phyloP scores from a whole-genome alignment of 2,797 vertebrate species.

The Sebastes diploproa region DNA sequence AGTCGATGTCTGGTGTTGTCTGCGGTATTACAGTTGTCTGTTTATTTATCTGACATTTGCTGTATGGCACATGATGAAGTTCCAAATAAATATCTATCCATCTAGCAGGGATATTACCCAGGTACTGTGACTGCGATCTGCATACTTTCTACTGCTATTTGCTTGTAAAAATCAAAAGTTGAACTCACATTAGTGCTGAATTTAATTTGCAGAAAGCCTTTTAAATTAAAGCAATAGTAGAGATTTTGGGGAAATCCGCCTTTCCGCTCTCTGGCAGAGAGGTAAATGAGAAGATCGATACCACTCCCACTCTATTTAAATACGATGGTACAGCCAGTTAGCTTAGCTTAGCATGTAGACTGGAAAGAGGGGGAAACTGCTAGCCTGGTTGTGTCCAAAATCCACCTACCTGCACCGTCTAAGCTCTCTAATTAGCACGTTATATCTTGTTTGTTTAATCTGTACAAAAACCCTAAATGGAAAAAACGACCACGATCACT shows the following conservation, averaged over 20 bases:
- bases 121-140: not conserved
- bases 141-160: not conserved
- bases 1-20: not conserved
- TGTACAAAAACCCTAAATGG: not conserved
- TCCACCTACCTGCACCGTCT: rapidly evolving
- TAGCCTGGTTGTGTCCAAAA: not conserved
- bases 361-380: not conserved
- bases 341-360: not conserved
- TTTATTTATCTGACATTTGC: not conserved
- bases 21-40: not conserved
- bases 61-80: not conserved
- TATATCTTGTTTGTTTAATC: not conserved
- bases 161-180: not conserved
- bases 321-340: no score
- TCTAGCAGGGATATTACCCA: not conserved
- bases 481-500: no score
- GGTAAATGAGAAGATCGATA: not conserved
- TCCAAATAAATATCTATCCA: not conserved
- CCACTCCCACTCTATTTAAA: not conserved
- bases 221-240: not conserved
- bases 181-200: not conserved
- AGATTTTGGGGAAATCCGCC: not conserved
- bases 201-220: not conserved
- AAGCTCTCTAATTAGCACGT: not conserved
- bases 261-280: no score